Evolutionary conservation across 2,888 invertebrate species (phyloP).

Genomic region (Phania funesta): DNA sequence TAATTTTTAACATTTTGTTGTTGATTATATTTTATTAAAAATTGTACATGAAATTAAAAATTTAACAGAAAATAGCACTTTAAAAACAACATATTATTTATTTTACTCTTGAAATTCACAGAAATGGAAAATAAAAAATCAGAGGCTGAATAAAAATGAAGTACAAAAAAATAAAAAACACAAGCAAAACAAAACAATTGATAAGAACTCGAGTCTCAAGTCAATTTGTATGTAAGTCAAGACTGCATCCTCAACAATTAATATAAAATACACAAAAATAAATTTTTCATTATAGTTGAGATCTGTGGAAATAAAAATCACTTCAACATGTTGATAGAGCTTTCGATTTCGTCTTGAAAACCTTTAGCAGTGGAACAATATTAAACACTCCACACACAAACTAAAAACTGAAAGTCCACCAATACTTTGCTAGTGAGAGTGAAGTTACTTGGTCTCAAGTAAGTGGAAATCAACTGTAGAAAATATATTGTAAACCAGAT

Average conservation of each 20-base stretch:
- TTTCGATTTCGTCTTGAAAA: background rate
- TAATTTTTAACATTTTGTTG: background rate
- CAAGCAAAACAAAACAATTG: background rate
- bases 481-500: no score
- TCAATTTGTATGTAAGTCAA: constrained; percentile 43
- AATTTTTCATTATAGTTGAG: background rate
- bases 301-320: constrained; percentile 9
- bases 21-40: background rate
- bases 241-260: constrained; percentile 11
- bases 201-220: constrained; percentile 29
- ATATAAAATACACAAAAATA: background rate
- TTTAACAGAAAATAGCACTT: constrained; percentile 4
- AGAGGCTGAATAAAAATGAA: background rate
- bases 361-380: no score
- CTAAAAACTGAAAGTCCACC: no score
- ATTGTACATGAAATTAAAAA: background rate
- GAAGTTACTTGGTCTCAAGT: no score
- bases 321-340: background rate
- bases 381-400: no score
- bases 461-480: no score
- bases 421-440: no score
- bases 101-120: constrained; percentile 39
- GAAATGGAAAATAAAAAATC: constrained; percentile 9
- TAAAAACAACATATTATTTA: constrained; percentile 31
- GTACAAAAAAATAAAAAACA: background rate